phyloP scores from a whole-genome alignment of 2,888 invertebrate genomes.

The Parnassius smintheus region DNA sequence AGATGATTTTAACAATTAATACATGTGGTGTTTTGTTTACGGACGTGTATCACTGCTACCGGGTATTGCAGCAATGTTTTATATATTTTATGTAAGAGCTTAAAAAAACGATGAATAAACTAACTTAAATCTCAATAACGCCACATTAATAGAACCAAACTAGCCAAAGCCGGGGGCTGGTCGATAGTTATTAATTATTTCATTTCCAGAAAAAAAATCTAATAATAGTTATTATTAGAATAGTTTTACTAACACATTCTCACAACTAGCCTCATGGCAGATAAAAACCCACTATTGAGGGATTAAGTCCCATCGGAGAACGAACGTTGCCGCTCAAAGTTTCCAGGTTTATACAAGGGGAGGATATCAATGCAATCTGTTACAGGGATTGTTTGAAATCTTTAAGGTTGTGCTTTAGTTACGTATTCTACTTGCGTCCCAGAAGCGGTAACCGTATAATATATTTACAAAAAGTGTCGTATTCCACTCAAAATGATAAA shows the following conservation, averaged over 20 bases:
- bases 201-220: too few relatives aligned
- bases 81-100: too few relatives aligned
- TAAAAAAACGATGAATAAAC: too few relatives aligned
- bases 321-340: slow-evolving; percentile 7
- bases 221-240: too few relatives aligned
- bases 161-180: too few relatives aligned
- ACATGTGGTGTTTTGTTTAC: too few relatives aligned
- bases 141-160: too few relatives aligned
- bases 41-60: too few relatives aligned
- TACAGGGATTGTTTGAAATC: slow-evolving; percentile 1
- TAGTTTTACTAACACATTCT: not conserved
- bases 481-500: not conserved
- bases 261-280: slow-evolving; percentile 10
- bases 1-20: too few relatives aligned
- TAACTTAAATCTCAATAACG: too few relatives aligned
- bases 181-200: too few relatives aligned
- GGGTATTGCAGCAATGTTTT: too few relatives aligned
- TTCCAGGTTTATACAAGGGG: slow-evolving; percentile 9
- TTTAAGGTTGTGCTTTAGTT: not conserved
- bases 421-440: not conserved
- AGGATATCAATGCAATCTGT: slow-evolving; percentile 13
- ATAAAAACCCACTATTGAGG: slow-evolving; percentile 44
- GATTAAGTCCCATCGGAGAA: slow-evolving; percentile 57
- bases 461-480: not conserved
- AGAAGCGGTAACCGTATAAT: not conserved